Base-by-base conservation (phyloP, 2,888 invertebrate species). In the Cataglyphis rosenhaueri region DNA sequence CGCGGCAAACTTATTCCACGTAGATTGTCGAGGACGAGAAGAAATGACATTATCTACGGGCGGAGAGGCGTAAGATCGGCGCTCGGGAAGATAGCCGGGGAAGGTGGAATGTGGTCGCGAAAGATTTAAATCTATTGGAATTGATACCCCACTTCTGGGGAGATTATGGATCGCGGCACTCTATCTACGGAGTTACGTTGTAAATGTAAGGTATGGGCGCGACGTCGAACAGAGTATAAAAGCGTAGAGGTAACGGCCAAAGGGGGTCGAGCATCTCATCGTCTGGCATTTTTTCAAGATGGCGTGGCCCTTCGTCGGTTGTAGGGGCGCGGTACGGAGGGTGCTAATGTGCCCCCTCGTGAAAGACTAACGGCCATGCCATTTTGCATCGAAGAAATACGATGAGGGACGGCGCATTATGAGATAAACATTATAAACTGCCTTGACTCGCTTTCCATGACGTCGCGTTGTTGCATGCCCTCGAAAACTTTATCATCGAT, bases 391-490 rank as follows among this genome's bases (percentile, higher is more conserved):
- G 82, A 81, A 82, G 86, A 89, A 84, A 81, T 83, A 71, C 83
- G 81, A 81, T 64, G 84, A 82, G 64, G 32, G 32, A 87, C 81
- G 84, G 71, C 83, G 85, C 79, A 85, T 88, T 83, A 87, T 84
- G 87, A 83, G 85, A 87, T 85, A 90, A 90, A 89, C 90, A 90
- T 85, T 90, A 90, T 88, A 90, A 90, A 90, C 87, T 84, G 85
- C 85, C 68, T 21, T 18, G 59, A 75, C 76, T 74, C 65, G 65
- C 52, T 21, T 59, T 61, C 41, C 18, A 55, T 55, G 41, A 38
- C 48, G 57, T 55, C 29, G 81, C 25, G 73, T 66, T 68, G 86
- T 68, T 44, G 68, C 10, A 70, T 25, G 8, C 15, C 57, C 57
- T 78, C 78, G 25, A n/a, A 3, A 66, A 29, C n/a, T 9, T 52